Evolutionary conservation across 2,888 invertebrate genomes (phyloP).

Genomic region (Polyommatus iphigenia): DNA sequence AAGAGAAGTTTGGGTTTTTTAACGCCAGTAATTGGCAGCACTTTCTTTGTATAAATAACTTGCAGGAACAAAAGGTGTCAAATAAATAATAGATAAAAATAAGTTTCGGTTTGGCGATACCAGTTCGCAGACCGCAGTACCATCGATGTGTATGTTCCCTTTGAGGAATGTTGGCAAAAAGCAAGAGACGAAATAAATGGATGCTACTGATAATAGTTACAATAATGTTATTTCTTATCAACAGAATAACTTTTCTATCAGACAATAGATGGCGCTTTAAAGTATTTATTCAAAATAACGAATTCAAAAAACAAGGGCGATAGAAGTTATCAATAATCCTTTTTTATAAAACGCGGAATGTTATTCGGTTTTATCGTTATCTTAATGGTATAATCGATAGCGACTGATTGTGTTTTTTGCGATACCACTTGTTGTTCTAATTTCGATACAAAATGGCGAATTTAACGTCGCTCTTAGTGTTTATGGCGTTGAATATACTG

Average conservation of each 20-base stretch:
- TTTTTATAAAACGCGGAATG: neutral
- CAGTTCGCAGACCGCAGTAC: too few species aligned
- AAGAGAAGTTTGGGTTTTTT: too few species aligned
- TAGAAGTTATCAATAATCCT: conserved; percentile 10
- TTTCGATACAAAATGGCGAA: conserved; percentile 47
- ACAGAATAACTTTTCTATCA: neutral
- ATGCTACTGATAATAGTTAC: too few species aligned
- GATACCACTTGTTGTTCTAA: conserved; percentile 44
- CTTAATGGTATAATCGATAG: conserved; percentile 33
- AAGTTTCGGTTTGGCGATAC: too few species aligned
- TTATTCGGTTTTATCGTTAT: neutral
- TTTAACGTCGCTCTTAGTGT: conserved; percentile 51
- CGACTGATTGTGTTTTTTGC: conserved; percentile 37
- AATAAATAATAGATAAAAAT: too few species aligned
- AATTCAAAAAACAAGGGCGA: neutral
- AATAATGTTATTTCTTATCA: too few species aligned
- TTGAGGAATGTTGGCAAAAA: too few species aligned
- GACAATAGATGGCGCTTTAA: neutral
- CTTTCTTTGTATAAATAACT: too few species aligned
- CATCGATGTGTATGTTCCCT: too few species aligned
- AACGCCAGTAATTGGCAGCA: too few species aligned
- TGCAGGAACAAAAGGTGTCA: too few species aligned
- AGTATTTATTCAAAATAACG: neutral
- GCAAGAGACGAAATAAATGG: too few species aligned
- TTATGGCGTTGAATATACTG: conserved; percentile 56